Conservation (phyloP, 2,113 vertebrate species). For the Seriola quinqueradiata region DNA sequence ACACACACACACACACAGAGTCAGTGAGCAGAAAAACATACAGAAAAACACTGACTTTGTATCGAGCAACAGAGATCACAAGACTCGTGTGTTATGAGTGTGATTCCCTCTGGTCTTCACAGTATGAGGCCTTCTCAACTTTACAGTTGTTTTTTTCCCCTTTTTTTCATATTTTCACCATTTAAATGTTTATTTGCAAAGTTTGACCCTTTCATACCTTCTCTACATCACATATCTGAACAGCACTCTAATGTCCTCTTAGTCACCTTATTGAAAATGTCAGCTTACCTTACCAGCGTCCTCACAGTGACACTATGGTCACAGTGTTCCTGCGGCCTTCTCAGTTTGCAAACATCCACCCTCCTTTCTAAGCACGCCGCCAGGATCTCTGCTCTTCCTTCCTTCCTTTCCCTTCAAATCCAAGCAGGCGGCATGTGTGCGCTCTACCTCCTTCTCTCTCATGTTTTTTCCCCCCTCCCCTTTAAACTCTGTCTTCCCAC, state of each 20-base stretch:
- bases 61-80: conserved; percentile 51
- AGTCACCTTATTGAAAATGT: conserved; percentile 30
- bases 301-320: conserved; percentile 44
- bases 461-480: conserved; percentile 67
- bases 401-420: conserved; percentile 59
- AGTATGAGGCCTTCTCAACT: conserved; percentile 19
- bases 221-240: background rate
- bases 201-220: background rate
- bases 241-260: background rate
- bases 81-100: conserved; percentile 37
- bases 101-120: background rate
- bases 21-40: conserved; percentile 7
- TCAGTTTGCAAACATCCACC: conserved; percentile 69
- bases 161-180: conserved; percentile 10
- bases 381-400: conserved; percentile 66
- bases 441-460: conserved; percentile 65
- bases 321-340: conserved; percentile 44
- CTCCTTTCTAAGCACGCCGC: conserved; percentile 25
- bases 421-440: conserved; percentile 54
- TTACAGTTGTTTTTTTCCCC: background rate
- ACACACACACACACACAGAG: background rate
- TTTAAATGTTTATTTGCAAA: background rate
- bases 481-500: conserved; percentile 64
- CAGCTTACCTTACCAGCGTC: conserved; percentile 78
- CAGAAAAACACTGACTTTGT: conserved; percentile 19